Evolutionary conservation across 1,140 invertebrate genomes (phyloP).

Genomic region (Cydia splendana): DNA sequence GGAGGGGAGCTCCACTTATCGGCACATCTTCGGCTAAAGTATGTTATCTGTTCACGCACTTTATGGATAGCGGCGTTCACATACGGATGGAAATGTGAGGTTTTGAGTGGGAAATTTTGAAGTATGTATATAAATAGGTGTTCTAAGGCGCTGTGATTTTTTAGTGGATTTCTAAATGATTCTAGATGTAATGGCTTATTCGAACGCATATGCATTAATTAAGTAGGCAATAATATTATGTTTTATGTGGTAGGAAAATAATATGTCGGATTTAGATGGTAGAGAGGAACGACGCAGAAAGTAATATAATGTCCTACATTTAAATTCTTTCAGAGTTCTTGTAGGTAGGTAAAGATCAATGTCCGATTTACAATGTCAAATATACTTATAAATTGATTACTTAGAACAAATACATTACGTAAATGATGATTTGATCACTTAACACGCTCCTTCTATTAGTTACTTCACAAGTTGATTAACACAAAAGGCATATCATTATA

Average conservation of each 20-base stretch:
- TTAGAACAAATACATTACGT: background rate
- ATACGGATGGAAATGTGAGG: background rate
- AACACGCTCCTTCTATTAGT: background rate
- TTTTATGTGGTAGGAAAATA: too few species aligned
- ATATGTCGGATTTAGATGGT: too few species aligned
- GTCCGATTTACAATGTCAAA: background rate
- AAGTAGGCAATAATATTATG: too few species aligned
- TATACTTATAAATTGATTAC: background rate
- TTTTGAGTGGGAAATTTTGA: background rate
- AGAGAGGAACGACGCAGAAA: too few species aligned
- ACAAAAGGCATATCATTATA: background rate
- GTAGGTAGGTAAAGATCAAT: too few species aligned
- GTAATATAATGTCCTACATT: too few species aligned
- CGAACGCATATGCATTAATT: too few species aligned
- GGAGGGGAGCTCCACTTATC: constrained; percentile 18
- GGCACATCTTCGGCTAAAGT: constrained; percentile 14
- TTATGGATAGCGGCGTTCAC: constrained; percentile 13
- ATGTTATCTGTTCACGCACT: constrained; percentile 31
- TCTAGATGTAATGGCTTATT: background rate
- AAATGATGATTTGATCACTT: background rate
- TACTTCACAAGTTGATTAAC: background rate
- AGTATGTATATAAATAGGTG: background rate
- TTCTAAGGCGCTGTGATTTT: background rate
- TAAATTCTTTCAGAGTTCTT: too few species aligned
- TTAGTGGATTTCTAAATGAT: background rate